Percentiles rank a stretch among this genome's conserved stretches.
Evolutionary conservation across 2,113 vertebrate species (phyloP).

Genomic region (Perca flavescens): DNA sequence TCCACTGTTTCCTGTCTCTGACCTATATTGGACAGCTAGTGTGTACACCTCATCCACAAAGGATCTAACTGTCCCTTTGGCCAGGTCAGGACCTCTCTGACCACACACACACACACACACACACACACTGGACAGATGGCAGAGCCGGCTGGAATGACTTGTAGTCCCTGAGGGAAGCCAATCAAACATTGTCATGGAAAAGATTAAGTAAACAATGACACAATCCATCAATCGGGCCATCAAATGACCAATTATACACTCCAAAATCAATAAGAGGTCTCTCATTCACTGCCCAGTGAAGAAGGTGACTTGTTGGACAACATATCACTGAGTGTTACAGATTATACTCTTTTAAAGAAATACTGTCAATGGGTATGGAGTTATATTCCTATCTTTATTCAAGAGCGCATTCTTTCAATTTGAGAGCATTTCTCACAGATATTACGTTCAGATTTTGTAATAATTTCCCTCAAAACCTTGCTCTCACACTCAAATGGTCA

Average conservation of each 20-base stretch:
- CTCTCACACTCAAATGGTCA: too few species aligned
- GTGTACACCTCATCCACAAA: slow-evolving; percentile 58
- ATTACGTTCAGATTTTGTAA: too few species aligned
- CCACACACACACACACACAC: slow-evolving; percentile 39
- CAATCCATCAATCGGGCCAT: slow-evolving; percentile 65
- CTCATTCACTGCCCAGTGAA: slow-evolving; percentile 23
- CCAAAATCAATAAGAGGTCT: slow-evolving; percentile 66
- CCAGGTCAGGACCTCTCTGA: slow-evolving; percentile 71
- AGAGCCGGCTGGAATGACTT: slow-evolving; percentile 50
- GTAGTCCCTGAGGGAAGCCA: slow-evolving; percentile 84
- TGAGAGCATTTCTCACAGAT: too few species aligned
- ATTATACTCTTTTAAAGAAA: background rate
- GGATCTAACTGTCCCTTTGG: slow-evolving; percentile 40
- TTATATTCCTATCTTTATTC: too few species aligned
- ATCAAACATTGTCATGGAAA: slow-evolving; percentile 81
- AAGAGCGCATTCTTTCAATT: too few species aligned
- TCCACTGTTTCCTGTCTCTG: slow-evolving; percentile 64
- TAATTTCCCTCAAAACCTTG: too few species aligned
- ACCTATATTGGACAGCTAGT: slow-evolving; percentile 75
- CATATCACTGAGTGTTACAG: background rate
- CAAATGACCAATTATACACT: slow-evolving; percentile 71
- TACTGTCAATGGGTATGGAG: background rate
- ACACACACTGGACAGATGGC: slow-evolving; percentile 77
- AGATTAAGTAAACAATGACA: slow-evolving; percentile 74
- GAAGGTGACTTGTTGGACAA: slow-evolving; percentile 8